A percentile compares a stretch with the other conserved stretches of the same genome.
Conservation (phyloP, 2,113 vertebrate genomes). For the Ivindomyrus marchei region DNA sequence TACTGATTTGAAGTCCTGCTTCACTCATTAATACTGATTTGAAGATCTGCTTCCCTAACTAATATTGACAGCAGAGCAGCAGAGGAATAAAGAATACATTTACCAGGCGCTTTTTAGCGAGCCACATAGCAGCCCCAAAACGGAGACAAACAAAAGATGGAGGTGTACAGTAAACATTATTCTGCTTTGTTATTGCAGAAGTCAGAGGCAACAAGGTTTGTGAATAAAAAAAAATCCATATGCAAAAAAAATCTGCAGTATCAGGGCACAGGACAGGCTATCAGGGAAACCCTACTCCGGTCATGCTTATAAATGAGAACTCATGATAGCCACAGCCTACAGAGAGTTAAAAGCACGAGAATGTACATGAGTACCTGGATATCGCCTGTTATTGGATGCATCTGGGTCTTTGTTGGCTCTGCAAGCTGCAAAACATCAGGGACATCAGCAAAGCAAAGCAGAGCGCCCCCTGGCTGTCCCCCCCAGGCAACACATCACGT, state of each 20-base stretch:
- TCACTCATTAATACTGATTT: background rate
- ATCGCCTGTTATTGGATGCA: conserved; percentile 85
- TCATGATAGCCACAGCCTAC: background rate
- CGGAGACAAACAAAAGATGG: background rate
- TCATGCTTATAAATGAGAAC: background rate
- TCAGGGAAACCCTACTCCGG: background rate
- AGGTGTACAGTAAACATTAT: background rate
- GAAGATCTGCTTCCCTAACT: background rate
- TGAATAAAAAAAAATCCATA: background rate
- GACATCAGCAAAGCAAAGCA: conserved; percentile 2
- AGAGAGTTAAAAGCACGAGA: background rate
- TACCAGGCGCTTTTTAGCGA: background rate
- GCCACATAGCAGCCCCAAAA: background rate
- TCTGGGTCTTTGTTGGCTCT: conserved; percentile 69
- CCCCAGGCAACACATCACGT: background rate
- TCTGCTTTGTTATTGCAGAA: background rate
- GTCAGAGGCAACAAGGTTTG: background rate
- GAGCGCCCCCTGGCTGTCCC: background rate
- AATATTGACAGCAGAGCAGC: background rate
- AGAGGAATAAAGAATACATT: background rate
- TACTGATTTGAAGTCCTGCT: too few relatives aligned
- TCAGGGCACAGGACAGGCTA: background rate
- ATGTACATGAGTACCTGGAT: conserved; percentile 74
- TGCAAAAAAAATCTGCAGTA: background rate
- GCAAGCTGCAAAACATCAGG: conserved; percentile 59